These are phyloP conservation scores for Takifugu flavidus DNA, from an alignment of 2,113 vertebrate species.

Conservation along the genomic window DNA sequence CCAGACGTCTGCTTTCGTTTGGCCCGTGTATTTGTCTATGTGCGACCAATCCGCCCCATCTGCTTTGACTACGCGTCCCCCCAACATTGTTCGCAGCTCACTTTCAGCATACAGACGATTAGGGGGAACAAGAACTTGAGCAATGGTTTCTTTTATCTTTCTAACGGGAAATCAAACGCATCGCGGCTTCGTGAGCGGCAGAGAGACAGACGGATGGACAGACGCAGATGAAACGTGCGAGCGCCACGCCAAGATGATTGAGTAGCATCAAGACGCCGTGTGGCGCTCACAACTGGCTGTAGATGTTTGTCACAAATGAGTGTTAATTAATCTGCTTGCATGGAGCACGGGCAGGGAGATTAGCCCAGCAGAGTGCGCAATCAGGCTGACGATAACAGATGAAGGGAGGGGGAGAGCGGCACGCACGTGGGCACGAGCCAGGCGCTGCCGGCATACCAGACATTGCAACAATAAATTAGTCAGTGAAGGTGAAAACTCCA, in stretches of 20 bases:
- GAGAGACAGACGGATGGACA: not conserved
- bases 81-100: constrained; percentile 21
- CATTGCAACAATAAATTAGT: constrained; percentile 17
- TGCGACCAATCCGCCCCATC: constrained; percentile 42
- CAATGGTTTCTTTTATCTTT: not conserved
- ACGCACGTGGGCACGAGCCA: constrained; percentile 1
- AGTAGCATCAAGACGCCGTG: constrained; percentile 49
- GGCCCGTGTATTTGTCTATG: constrained; percentile 28
- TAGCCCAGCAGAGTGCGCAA: constrained; percentile 58
- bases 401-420: constrained; percentile 3
- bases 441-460: constrained; percentile 1
- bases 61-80: constrained; percentile 40
- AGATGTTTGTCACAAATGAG: constrained; percentile 70
- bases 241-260: constrained; percentile 42
- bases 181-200: not conserved
- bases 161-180: not conserved
- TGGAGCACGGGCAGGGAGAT: constrained; percentile 62
- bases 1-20: constrained; percentile 38
- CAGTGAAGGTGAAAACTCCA: constrained; percentile 4
- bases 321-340: constrained; percentile 73
- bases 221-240: constrained; percentile 6
- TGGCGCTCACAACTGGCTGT: constrained; percentile 62
- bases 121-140: constrained; percentile 10
- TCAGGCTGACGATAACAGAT: constrained; percentile 62
- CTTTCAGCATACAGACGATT: constrained; percentile 21